A percentile compares a stretch with the other conserved stretches of the same genome.
Evolutionary conservation across 2,797 vertebrate species (phyloP).

Genomic region (Pseudocheirus occidentalis): DNA sequence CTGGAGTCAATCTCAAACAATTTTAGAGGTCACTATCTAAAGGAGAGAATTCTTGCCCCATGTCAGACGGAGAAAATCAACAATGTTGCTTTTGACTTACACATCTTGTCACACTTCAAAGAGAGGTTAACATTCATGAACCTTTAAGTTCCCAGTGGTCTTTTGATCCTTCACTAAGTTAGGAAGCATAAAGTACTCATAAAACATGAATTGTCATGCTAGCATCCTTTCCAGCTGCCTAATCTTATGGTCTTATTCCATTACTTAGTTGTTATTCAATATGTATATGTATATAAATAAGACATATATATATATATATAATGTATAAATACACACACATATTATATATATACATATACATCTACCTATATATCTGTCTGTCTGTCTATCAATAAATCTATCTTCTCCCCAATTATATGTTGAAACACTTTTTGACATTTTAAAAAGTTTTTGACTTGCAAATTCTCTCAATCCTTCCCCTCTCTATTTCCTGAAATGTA

Average conservation of each 20-base stretch:
- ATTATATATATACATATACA: not conserved
- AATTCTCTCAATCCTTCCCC: no score
- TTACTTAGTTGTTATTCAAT: not conserved
- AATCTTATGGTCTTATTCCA: not conserved
- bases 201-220: not conserved
- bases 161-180: constrained; percentile 6
- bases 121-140: not conserved
- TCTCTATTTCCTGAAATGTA: no score
- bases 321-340: no score
- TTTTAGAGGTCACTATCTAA: not conserved
- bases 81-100: not conserved
- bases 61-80: not conserved
- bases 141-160: not conserved
- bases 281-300: not conserved
- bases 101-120: constrained; percentile 28
- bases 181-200: constrained; percentile 7
- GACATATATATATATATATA: no score
- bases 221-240: not conserved
- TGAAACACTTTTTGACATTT: no score
- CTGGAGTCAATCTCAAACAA: not conserved
- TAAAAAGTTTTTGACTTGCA: no score
- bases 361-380: no score
- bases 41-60: not conserved
- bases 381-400: no score
- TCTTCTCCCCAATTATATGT: no score